Evolutionary conservation across 2,113 vertebrate species (phyloP), one percentile per base, ranked within the genome.

Genomic region (Ceyx melanurus): DNA sequence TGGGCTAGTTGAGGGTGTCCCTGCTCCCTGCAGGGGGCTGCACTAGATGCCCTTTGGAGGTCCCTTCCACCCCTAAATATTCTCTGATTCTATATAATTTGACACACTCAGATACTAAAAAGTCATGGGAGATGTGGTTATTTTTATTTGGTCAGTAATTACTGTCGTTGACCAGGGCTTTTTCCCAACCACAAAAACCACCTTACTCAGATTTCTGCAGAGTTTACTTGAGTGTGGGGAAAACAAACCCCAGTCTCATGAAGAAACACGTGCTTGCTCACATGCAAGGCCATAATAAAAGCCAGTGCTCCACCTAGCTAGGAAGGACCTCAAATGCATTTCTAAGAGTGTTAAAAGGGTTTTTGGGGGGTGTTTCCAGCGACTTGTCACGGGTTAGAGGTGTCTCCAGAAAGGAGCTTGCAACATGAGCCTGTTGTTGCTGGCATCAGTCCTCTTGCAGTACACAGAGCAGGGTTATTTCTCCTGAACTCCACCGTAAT

Each of bases 351-450:
- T 4, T 25, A 35, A 51, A 61, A 62, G 56, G 15, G 31, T 14
- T 10, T 29, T 2, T 5, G 17, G 1, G 7, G 9, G 9, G 4
- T 28, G 20, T 22, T 58, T 61, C 19, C 29, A 11, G 26, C 29
- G 18, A 0, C 22, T 66, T 26, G 14, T 71, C 26, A n/a, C 15
- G 0, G 26, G 13, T 21, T 6, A 12, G 46, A 9, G 29, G 14
- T 35, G n/a, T 56, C 23, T 70, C 10, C 31, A 37, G 57, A 18
- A 56, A 13, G 31, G 21, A 25, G 28, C 53, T 64, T 13, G 18
- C 31, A 3, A 3, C 3, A 0, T 0, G 48, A 48, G 48, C 2
- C n/a, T 33, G 23, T 7, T 35, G 18, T 4, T 65, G 57, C 26
- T 20, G 74, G 10, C 3, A 3, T 46, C 6, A 0, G 18, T 15